Base-by-base conservation (phyloP, 2,113 vertebrate species). In the Microcebus griseorufus region DNA sequence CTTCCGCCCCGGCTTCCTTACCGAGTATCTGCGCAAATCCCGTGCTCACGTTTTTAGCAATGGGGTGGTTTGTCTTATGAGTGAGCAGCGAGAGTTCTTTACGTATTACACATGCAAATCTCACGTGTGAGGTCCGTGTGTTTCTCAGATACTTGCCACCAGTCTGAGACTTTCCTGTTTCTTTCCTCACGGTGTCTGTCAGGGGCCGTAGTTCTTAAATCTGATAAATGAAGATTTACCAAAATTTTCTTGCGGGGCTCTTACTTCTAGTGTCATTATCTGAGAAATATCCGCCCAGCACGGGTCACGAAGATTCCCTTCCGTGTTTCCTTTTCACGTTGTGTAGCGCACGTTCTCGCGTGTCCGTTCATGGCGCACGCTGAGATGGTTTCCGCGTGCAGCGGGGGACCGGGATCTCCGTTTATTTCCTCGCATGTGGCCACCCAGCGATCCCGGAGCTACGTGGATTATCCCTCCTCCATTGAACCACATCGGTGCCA, bases 401-500 rank as follows among this genome's bases (percentile, higher is more conserved):
- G 45, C 12, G 27, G 48, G 20, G 85, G n/a, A 4, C 3, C 17
- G 18, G 6, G 53, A 17, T 39, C 64, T 55, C 5, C 6, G 34
- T 45, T 5, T 69, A 14, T 37, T 20, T 32, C 32, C 51, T 37
- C 58, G 45, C 25, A 2, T 34, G 32, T 20, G 55, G 72, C 34
- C 53, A 18, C 3, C 32, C 18, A 45, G 1, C 3, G 7, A 25
- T 32, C 5, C 42, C 45, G 4, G n/a, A 27, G 25, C 16, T 27
- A 0, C 5, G 32, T 14, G 72, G 9, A 16, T 29, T 7, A 11
- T 6, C 22, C 51, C 27, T 45, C 22, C 22, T 4, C 14, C 9
- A 9, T 5, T 13, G 62, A 48, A 45, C 14, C 16, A 25, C 5
- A 4, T 3, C 7, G 16, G 37, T 34, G 45, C 16, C 4, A 7